Evolutionary conservation across 2,888 invertebrate genomes (phyloP).

Genomic region (Eilema depressum): DNA sequence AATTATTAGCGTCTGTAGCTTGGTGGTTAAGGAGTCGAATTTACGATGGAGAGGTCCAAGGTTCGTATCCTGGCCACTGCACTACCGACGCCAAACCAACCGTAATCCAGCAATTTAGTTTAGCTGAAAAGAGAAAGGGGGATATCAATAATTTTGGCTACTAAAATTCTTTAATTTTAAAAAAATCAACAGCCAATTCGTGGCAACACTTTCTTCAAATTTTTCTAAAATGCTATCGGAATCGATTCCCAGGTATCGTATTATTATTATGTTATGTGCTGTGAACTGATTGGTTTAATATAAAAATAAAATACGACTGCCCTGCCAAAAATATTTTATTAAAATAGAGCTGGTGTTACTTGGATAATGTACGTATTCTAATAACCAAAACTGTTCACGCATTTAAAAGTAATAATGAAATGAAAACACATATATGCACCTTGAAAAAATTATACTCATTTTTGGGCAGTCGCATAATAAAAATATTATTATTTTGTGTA

Average conservation of each 20-base stretch:
- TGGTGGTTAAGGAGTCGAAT: too few relatives aligned
- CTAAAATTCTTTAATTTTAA: too few relatives aligned
- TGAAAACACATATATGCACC: not conserved
- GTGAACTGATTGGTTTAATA: not conserved
- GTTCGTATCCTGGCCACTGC: too few relatives aligned
- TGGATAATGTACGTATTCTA: not conserved
- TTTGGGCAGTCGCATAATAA: not conserved
- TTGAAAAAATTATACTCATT: not conserved
- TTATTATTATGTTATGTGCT: not conserved
- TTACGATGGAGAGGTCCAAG: too few relatives aligned
- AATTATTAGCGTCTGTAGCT: too few relatives aligned
- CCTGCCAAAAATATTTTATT: not conserved
- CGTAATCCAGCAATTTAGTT: too few relatives aligned
- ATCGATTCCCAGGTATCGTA: not conserved
- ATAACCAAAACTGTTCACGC: not conserved
- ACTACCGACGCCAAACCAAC: too few relatives aligned
- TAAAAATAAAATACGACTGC: not conserved
- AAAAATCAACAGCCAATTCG: too few relatives aligned
- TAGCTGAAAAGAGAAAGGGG: too few relatives aligned
- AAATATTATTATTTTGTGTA: not conserved
- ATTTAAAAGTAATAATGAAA: not conserved
- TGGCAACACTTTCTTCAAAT: not conserved
- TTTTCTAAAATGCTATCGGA: not conserved
- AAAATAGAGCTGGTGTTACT: not conserved
- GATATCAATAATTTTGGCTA: too few relatives aligned